phyloP scores from a whole-genome alignment of 2,113 vertebrate species.

The Fregata magnificens region DNA sequence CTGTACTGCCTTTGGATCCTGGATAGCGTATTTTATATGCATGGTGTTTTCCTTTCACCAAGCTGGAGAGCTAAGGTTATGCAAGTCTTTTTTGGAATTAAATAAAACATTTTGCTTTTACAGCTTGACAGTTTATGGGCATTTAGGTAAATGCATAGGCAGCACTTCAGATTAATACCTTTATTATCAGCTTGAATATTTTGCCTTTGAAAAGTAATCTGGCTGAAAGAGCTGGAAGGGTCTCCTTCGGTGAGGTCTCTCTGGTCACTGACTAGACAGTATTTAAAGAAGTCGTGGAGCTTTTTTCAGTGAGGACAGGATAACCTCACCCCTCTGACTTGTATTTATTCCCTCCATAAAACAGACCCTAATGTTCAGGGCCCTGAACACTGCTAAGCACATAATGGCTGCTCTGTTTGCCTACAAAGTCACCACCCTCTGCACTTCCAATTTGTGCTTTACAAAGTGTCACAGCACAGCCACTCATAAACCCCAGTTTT shows the following conservation, averaged over 20 bases:
- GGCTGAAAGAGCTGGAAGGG: not conserved
- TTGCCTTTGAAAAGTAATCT: not conserved
- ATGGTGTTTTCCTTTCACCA: not conserved
- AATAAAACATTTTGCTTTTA: slow-evolving; percentile 17
- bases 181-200: not conserved
- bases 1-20: not conserved
- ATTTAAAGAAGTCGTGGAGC: not conserved
- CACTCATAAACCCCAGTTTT: not conserved
- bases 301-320: not conserved
- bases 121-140: not conserved
- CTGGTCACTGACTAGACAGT: not conserved
- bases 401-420: not conserved
- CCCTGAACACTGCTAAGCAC: not conserved
- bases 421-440: not conserved
- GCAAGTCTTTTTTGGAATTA: not conserved
- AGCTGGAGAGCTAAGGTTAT: not conserved
- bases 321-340: not conserved
- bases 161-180: not conserved
- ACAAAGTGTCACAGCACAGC: not conserved
- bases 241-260: not conserved
- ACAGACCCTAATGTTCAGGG: not conserved
- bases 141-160: not conserved
- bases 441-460: not conserved
- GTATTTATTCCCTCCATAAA: not conserved
- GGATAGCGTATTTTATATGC: not conserved